Evolutionary conservation across 2,113 vertebrate species (phyloP), one percentile per base, ranked within the genome.

Genomic region (Gallinago media): DNA sequence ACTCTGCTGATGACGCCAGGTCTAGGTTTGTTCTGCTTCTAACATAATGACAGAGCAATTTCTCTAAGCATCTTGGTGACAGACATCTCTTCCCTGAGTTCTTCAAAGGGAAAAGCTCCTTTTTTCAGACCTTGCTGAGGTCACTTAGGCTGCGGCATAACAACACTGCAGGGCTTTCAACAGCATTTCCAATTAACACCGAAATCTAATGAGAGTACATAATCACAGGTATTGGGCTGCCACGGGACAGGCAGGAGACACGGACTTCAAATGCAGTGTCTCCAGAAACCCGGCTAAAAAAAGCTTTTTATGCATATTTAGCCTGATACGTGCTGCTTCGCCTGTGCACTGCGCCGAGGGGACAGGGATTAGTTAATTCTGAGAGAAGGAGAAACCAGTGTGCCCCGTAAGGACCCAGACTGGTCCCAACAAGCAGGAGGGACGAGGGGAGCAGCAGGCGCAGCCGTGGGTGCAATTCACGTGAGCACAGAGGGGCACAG

Each of bases 151-250:
- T 67, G 5, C 2, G 2, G 88, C 88, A 77, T 55, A 90, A 10
- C 85, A 94, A 3, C 81, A 3, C 78, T 70, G 3, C 29, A 0
- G 2, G 77, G 73, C 91, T 95, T 94, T 94, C 94, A 94, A 96
- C 54, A 77, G 82, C 85, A 6, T 90, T 94, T 86, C 77, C 96
- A 96, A 94, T 96, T 97, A 96, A 88, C 95, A 94, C 93, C 81
- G 29, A 52, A 62, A 26, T 12, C 67, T 95, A 96, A 93, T 32
- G 78, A 92, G 85, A 67, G n/a, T 25, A 36, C 63, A 1, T 36
- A 54, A 90, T 92, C 90, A 74, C 79, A 77, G 85, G 71, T 76
- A 77, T 61, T 73, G 1, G 3, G 6, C 78, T 82, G 77, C 75
- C 67, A 15, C 0, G 7, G 59, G 78, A 29, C 88, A 36, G 15